Evolutionary conservation across 2,888 invertebrate genomes (phyloP).

Genomic region (Sphaerophoria taeniata): DNA sequence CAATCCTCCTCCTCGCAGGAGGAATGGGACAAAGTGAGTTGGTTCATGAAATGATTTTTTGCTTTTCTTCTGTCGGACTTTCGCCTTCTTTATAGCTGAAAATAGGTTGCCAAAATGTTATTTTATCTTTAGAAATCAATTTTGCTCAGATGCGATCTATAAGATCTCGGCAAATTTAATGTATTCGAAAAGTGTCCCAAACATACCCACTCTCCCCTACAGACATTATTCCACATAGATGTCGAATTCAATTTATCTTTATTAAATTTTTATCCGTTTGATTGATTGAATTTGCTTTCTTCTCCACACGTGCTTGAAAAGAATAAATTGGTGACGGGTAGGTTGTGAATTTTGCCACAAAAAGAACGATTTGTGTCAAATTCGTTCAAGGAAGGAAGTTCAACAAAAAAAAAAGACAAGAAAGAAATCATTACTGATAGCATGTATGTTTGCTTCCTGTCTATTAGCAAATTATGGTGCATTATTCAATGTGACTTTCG

Average conservation of each 20-base stretch:
- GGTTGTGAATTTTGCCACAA: conserved; percentile 33
- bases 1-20: too few relatives aligned
- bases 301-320: conserved; percentile 59
- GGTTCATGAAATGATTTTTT: too few relatives aligned
- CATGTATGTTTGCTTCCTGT: not conserved
- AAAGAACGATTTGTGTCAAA: conserved; percentile 48
- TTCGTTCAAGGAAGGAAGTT: conserved; percentile 16
- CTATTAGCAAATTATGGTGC: conserved; percentile 52
- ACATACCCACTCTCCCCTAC: conserved; percentile 59
- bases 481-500: conserved; percentile 65
- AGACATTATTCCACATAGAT: conserved; percentile 26
- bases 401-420: not conserved
- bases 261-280: conserved; percentile 78
- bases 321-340: not conserved
- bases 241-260: conserved; percentile 76
- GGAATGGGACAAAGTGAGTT: too few relatives aligned
- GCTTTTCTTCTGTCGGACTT: too few relatives aligned
- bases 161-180: too few relatives aligned
- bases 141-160: too few relatives aligned
- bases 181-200: too few relatives aligned
- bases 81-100: too few relatives aligned
- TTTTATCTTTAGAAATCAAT: too few relatives aligned
- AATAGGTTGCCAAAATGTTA: too few relatives aligned
- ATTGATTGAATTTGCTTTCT: conserved; percentile 78
- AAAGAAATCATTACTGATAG: too few relatives aligned